A percentile compares a stretch with the other conserved stretches of the same genome.
Evolutionary conservation across 2,888 invertebrate species (phyloP).

Genomic region (Cerastoderma edule): DNA sequence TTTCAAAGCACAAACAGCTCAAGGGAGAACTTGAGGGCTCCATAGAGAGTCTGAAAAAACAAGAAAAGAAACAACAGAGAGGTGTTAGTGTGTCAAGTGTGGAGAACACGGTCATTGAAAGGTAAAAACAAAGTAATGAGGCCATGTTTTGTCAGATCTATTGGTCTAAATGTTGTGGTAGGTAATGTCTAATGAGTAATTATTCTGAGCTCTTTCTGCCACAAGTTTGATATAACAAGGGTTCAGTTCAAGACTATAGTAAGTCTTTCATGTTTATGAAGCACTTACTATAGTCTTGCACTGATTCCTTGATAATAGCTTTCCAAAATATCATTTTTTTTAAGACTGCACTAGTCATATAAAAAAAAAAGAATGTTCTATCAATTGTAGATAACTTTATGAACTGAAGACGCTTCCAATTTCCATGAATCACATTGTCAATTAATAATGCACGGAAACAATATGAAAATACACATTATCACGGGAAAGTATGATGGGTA

Average conservation of each 20-base stretch:
- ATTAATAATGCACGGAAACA: too few species aligned
- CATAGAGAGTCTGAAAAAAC: constrained; percentile 9
- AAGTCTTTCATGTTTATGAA: too few species aligned
- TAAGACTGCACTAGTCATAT: too few species aligned
- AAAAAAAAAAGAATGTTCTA: too few species aligned
- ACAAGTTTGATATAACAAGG: not conserved
- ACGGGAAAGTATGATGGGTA: too few species aligned
- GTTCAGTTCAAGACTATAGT: not conserved
- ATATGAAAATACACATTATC: too few species aligned
- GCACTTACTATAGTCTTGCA: too few species aligned
- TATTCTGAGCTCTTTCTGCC: not conserved
- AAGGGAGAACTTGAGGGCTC: not conserved
- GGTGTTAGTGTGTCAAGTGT: not conserved
- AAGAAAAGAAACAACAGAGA: not conserved
- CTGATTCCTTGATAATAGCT: too few species aligned
- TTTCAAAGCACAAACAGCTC: constrained; percentile 2
- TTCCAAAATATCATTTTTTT: too few species aligned
- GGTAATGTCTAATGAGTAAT: not conserved
- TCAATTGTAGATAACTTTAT: too few species aligned
- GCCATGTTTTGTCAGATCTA: not conserved
- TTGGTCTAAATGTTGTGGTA: not conserved
- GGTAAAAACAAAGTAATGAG: constrained; percentile 1
- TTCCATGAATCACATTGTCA: too few species aligned
- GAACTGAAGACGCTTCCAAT: too few species aligned
- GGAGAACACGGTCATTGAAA: constrained; percentile 4